Conservation (phyloP, 2,888 invertebrate genomes). For the Lagria hirta region DNA sequence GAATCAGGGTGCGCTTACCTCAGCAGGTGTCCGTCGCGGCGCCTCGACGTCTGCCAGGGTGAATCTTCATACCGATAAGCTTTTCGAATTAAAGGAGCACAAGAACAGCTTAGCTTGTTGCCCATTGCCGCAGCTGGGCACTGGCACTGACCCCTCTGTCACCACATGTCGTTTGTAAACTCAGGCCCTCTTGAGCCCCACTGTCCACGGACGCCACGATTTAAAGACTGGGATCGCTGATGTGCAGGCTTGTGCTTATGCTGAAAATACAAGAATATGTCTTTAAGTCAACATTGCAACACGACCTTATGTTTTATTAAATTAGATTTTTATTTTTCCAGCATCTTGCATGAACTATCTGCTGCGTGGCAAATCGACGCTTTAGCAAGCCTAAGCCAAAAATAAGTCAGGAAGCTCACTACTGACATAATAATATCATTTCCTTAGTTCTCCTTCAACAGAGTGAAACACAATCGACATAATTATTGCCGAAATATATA, state of each 20-base stretch:
- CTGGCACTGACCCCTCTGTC: constrained; percentile 68
- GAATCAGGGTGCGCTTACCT: constrained; percentile 61
- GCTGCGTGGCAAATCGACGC: too few species aligned
- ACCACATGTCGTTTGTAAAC: constrained; percentile 69
- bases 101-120: constrained; percentile 96
- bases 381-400: too few species aligned
- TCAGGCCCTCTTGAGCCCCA: constrained; percentile 46
- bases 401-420: too few species aligned
- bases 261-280: constrained; percentile 53
- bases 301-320: too few species aligned
- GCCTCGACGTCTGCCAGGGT: constrained; percentile 88
- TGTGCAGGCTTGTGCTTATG: constrained; percentile 60
- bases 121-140: constrained; percentile 75
- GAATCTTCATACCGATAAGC: constrained; percentile 95
- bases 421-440: too few species aligned
- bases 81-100: constrained; percentile 95
- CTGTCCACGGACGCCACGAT: constrained; percentile 62
- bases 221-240: constrained; percentile 74
- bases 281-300: background rate
- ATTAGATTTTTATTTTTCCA: too few species aligned
- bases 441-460: too few species aligned
- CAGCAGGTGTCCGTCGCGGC: constrained; percentile 84
- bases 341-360: too few species aligned
- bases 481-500: too few species aligned
- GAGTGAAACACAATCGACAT: too few species aligned